Base-by-base conservation (phyloP, 1,140 invertebrate genomes). In the Heliconius nattereri region DNA sequence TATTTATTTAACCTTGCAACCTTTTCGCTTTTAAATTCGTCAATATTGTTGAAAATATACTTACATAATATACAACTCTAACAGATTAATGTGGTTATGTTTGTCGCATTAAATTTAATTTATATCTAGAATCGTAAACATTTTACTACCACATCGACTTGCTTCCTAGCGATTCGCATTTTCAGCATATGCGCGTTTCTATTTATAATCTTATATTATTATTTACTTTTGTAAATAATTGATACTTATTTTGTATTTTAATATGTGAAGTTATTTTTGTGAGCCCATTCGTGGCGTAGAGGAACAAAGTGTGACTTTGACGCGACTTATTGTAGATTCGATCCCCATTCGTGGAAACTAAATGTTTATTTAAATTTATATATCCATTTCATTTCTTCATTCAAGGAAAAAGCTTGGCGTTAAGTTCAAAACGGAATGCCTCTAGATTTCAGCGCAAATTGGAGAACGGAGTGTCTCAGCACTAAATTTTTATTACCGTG, bases 91-190 rank as follows among this genome's bases (percentile, higher is more conserved):
- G 77, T 80, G 77, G 76, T 81, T 84, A 81, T 83, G 86, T 87
- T 83, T 89, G 86, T 86, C 85, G 77, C 84, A 84, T 83, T 85
- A 84, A 85, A 83, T 79, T 86, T 86, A 85, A 91, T 89, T 87
- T 91, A 89, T 89, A 87, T 85, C 84, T 78, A 49, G 72, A 88
- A 87, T 87, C 87, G 87, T 91, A 89, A 91, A 90, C 84, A 84
- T 91, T 89, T 89, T 85, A 89, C 73, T 81, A 81, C 83, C 80
- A 73, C 85, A 87, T 86, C 80, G 77, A 81, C 81, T 60, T 81
- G 71, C 57, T 85, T 84, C 80, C 81, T 78, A 78, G 75, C 81
- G 78, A 81, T 87, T 84, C 32, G 76, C 73, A 78, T 85, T 85
- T 84, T 82, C 57, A 76, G 78, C 86, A 79, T 75, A 73, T 80